Evolutionary conservation across 2,888 invertebrate species (phyloP), one percentile per base, ranked within the genome.

Genomic region (Lithophane leautieri): DNA sequence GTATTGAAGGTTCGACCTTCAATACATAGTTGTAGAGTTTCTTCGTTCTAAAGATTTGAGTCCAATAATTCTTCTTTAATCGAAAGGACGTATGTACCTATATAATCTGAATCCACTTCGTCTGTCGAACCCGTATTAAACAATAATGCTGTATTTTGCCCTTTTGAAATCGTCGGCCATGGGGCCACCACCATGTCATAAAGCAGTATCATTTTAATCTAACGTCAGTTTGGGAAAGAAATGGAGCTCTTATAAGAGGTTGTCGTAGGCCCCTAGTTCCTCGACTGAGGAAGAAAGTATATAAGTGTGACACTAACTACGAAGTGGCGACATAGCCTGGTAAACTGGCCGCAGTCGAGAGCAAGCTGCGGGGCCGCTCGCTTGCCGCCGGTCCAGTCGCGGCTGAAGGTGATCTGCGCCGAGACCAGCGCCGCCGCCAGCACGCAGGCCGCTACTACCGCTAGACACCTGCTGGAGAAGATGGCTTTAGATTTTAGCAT

Each of bases 351-450:
- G 83, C 96, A 96, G 91, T 96, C 96, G 12, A 95, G 89, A 2
- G 93, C 90, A 1, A 92, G 75, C 19, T 90, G 92, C 0, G 94
- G 93, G 4, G 93, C 90, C 4, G 94, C 84, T 0, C 96, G 92
- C 89, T 96, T 96, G 71, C 96, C 96, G 2, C 95, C 96, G 6
- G 93, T 91, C 96, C 96, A 96, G 93, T 96, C 96, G 67, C 95
- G 94, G 89, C 96, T 96, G 93, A 96, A 96, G n/a, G 96, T 96
- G 86, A 96, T 94, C 91, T 96, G 96, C 16, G 95, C 93, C 0
- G 95, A 93, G 47, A 94, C 95, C 89, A 95, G 91, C 86, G 94
- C 93, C 65, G 88, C 90, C 47, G 90, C 91, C 89, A 95, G 83
- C 78, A 90, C 88, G 82, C 93, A 92, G 79, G 94, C 89, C 78